These are phyloP conservation scores for Hedychridium roseum DNA, from an alignment of 2,888 invertebrate species.

Conservation along the genomic window DNA sequence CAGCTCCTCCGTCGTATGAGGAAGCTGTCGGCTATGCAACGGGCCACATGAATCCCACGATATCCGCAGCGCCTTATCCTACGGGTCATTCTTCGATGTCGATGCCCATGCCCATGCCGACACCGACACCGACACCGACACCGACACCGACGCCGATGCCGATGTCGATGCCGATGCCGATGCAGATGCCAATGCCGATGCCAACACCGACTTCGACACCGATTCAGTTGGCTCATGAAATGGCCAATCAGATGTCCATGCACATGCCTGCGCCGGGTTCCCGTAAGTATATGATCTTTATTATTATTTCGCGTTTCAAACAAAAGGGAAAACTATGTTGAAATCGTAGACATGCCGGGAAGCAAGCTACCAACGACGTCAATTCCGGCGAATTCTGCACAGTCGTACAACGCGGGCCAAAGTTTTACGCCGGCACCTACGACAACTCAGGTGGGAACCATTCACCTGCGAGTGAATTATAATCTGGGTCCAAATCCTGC, in stretches of 20 bases:
- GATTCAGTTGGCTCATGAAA: no score
- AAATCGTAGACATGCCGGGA: no score
- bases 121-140: slow-evolving; percentile 27
- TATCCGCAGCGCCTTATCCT: slow-evolving; percentile 40
- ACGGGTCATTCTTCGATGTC: slow-evolving; percentile 25
- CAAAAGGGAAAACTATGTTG: no score
- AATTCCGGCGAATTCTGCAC: no score
- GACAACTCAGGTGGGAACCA: slow-evolving; percentile 45
- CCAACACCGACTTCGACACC: no score
- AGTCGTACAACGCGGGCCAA: slow-evolving; percentile 19
- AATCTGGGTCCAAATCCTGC: slow-evolving; percentile 53
- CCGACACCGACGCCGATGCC: slow-evolving; percentile 36
- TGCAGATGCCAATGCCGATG: slow-evolving; percentile 17
- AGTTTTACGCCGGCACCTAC: slow-evolving; percentile 32
- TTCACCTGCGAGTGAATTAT: slow-evolving; percentile 50
- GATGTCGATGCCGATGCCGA: slow-evolving; percentile 21
- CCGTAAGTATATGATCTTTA: no score
- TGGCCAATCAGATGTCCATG: no score
- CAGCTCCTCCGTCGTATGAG: slow-evolving; percentile 57
- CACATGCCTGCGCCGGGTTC: no score
- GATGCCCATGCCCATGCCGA: slow-evolving; percentile 37
- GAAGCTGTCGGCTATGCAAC: slow-evolving; percentile 48
- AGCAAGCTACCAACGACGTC: slow-evolving; percentile 11
- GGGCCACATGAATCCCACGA: slow-evolving; percentile 19
- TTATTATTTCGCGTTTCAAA: no score